Evolutionary conservation across 2,888 invertebrate genomes (phyloP).

Genomic region (Acronicta leporina): DNA sequence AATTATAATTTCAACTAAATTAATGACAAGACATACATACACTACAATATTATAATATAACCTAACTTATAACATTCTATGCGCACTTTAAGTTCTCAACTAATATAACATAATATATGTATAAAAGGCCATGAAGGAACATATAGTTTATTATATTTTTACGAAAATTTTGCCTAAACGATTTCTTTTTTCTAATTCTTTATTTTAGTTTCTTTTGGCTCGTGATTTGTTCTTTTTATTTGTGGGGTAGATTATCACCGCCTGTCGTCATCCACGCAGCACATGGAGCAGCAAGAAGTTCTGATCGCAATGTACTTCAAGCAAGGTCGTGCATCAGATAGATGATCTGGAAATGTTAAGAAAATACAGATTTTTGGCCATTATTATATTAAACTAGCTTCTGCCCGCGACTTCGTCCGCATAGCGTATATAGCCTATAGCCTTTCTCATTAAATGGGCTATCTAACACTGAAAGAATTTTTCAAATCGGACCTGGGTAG

Average conservation of each 20-base stretch:
- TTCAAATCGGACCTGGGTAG: too few species aligned
- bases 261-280: slow-evolving; percentile 59
- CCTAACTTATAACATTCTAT: slow-evolving; percentile 54
- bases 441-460: too few species aligned
- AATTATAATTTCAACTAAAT: slow-evolving; percentile 35
- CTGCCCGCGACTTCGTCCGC: too few species aligned
- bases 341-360: slow-evolving; percentile 52
- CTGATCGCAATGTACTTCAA: slow-evolving; percentile 39
- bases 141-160: neutral
- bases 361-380: slow-evolving; percentile 2
- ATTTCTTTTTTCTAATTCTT: neutral
- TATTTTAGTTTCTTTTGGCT: neutral
- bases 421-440: too few species aligned
- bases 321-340: slow-evolving; percentile 43
- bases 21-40: slow-evolving; percentile 30
- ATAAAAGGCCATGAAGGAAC: neutral
- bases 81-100: slow-evolving; percentile 46
- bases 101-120: slow-evolving; percentile 16
- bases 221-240: neutral
- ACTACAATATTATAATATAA: slow-evolving; percentile 31
- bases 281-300: slow-evolving; percentile 69
- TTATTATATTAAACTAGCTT: too few species aligned
- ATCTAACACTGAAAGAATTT: too few species aligned
- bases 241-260: slow-evolving; percentile 20
- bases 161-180: neutral